Conservation (phyloP, 2,113 vertebrate species). For the Chascanopsetta lugubris region DNA sequence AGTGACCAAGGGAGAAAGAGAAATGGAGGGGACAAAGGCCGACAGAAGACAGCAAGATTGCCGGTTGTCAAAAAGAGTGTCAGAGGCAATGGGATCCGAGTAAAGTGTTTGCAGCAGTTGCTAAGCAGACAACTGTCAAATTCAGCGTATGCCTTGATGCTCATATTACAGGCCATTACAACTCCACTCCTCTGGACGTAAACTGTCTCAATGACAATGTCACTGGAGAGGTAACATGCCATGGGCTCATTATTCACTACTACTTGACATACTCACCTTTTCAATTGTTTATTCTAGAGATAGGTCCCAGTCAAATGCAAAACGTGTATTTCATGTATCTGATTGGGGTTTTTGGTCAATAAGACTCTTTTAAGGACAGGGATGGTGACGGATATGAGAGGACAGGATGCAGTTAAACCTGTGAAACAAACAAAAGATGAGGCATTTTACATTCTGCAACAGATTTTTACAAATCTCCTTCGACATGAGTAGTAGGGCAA, state of each 20-base stretch:
- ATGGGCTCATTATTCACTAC: neutral
- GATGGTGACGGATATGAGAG: no score
- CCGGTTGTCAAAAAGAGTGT: conserved; percentile 15
- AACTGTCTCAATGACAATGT: neutral
- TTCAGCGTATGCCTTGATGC: conserved; percentile 62
- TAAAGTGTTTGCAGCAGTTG: conserved; percentile 72
- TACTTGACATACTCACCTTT: no score
- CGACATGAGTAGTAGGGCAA: no score
- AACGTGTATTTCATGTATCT: no score
- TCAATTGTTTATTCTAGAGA: neutral
- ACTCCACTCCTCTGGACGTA: conserved; percentile 20
- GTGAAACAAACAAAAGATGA: no score
- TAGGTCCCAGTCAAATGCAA: no score
- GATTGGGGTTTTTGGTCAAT: no score
- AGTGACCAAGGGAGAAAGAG: conserved; percentile 20
- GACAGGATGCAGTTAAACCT: no score
- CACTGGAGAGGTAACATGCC: neutral
- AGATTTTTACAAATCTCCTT: no score
- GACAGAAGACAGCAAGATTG: neutral
- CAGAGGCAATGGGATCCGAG: conserved; percentile 54
- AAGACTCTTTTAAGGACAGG: no score
- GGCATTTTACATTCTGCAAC: no score
- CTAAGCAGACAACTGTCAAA: conserved; percentile 57
- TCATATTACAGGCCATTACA: conserved; percentile 63
- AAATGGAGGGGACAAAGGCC: conserved; percentile 6